Conservation (phyloP, 2,113 vertebrate species). For the Pomatostomus ruficeps region DNA sequence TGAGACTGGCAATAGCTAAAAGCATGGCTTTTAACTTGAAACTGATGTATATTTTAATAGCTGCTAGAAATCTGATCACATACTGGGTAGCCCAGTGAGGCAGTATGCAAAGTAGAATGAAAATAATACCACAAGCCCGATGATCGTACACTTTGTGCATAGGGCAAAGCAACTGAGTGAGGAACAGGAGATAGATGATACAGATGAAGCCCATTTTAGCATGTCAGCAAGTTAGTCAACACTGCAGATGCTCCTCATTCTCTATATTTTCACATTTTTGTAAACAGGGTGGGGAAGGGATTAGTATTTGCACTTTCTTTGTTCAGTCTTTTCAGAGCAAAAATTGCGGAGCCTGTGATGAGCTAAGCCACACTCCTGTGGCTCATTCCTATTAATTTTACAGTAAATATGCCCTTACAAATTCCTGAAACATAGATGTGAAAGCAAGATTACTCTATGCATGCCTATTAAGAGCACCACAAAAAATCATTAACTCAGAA, state of each 20-base stretch:
- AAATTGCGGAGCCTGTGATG: neutral
- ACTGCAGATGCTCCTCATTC: neutral
- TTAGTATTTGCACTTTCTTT: neutral
- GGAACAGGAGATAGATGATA: neutral
- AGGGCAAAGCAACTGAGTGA: neutral
- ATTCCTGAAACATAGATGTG: neutral
- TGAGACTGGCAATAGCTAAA: neutral
- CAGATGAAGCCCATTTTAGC: neutral
- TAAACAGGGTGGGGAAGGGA: neutral
- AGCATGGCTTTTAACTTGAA: neutral
- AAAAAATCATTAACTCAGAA: neutral
- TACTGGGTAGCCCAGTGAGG: neutral
- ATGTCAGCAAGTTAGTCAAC: neutral
- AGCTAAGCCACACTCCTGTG: neutral
- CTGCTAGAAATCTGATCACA: neutral
- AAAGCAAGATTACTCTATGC: neutral
- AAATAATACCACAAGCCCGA: neutral
- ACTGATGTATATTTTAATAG: neutral
- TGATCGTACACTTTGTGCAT: neutral
- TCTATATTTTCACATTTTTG: neutral
- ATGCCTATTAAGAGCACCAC: neutral
- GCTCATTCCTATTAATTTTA: neutral
- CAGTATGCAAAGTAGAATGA: neutral
- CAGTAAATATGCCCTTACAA: neutral
- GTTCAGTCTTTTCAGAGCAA: neutral